Percentiles rank a stretch among this genome's conserved stretches.
These are phyloP conservation scores for Trichopoda pennipes DNA, from an alignment of 2,888 invertebrate genomes.

Conservation along the genomic window DNA sequence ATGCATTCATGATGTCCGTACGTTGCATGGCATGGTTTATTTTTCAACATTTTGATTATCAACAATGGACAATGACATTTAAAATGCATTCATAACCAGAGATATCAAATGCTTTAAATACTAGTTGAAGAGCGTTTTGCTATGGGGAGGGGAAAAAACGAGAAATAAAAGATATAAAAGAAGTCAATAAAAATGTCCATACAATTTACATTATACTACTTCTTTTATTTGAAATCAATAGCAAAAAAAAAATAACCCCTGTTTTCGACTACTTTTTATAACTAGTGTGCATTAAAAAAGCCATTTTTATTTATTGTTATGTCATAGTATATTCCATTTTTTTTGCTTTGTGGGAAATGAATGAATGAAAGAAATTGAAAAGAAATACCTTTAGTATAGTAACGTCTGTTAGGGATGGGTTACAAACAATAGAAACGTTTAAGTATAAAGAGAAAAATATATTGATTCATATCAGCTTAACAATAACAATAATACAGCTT, in stretches of 20 bases:
- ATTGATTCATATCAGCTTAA: conserved; percentile 58
- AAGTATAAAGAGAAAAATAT: conserved; percentile 32
- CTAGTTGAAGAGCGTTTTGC: conserved; percentile 27
- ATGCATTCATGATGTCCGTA: conserved; percentile 57
- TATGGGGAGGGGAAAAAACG: neutral
- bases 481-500: conserved; percentile 35
- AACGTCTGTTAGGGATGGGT: conserved; percentile 43
- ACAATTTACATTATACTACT: conserved; percentile 45
- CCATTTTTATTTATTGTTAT: conserved; percentile 57
- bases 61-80: conserved; percentile 67
- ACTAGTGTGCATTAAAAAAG: conserved; percentile 12
- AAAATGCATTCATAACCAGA: conserved; percentile 60
- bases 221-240: conserved; percentile 47
- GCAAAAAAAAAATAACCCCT: conserved; percentile 48
- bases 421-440: conserved; percentile 53
- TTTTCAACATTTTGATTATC: conserved; percentile 63
- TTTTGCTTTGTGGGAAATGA: conserved; percentile 23
- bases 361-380: neutral
- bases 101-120: conserved; percentile 52
- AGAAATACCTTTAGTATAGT: conserved; percentile 45
- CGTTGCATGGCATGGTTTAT: conserved; percentile 41
- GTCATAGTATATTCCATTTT: conserved; percentile 50
- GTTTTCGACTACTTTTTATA: conserved; percentile 23
- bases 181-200: conserved; percentile 67
- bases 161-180: conserved; percentile 32